phyloP scores from a whole-genome alignment of 2,797 vertebrate genomes.

The Urocyon cinereoargenteus region DNA sequence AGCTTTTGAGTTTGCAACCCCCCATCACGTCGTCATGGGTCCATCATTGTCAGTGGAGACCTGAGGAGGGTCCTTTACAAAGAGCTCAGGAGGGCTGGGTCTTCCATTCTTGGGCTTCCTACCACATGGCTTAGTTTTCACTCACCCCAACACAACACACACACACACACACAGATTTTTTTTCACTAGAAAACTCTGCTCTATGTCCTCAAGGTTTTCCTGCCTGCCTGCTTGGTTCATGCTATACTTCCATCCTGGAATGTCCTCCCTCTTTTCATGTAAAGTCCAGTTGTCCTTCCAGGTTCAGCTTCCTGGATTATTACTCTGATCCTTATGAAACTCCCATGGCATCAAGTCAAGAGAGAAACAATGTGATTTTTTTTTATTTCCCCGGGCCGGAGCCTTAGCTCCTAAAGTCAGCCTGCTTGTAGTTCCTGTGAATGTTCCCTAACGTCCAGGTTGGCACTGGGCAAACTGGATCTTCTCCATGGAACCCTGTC shows the following conservation, averaged over 20 bases:
- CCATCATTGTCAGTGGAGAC: not conserved
- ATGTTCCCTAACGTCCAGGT: not conserved
- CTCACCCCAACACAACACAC: too few relatives aligned
- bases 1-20: not conserved
- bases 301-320: not conserved
- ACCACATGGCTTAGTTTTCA: not conserved
- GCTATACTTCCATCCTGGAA: not conserved
- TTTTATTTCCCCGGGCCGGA: not conserved
- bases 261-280: not conserved
- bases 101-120: not conserved
- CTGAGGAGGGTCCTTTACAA: not conserved
- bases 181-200: not conserved
- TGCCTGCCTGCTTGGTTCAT: not conserved
- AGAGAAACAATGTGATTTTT: slow-evolving; percentile 48
- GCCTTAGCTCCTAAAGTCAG: not conserved
- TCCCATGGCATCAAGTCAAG: not conserved
- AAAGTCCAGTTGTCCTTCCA: not conserved
- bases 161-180: too few relatives aligned
- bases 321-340: not conserved
- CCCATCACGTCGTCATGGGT: not conserved
- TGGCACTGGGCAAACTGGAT: not conserved
- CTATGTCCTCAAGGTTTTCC: not conserved
- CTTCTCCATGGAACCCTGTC: not conserved
- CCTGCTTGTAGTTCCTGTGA: slow-evolving; percentile 24
- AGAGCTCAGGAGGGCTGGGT: not conserved